phyloP scores from a whole-genome alignment of 2,888 invertebrate species.

The Nemoura dubitans region DNA sequence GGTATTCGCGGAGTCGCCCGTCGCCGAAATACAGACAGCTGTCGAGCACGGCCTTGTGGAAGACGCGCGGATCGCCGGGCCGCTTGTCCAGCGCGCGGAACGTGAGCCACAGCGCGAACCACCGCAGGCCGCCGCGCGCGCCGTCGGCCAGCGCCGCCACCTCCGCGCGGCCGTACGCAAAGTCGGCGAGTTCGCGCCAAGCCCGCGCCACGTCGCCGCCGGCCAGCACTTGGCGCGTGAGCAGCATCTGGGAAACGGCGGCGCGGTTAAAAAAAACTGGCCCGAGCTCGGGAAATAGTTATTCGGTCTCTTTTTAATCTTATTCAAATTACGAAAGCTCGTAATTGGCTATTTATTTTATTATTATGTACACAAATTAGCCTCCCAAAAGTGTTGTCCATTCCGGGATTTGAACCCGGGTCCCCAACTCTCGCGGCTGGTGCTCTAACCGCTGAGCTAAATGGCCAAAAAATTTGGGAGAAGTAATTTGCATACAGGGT shows the following conservation, averaged over 20 bases:
- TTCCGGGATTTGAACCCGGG: too few relatives aligned
- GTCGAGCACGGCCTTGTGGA: constrained; percentile 63
- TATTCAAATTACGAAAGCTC: too few relatives aligned
- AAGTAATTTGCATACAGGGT: too few relatives aligned
- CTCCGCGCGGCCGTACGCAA: constrained; percentile 31
- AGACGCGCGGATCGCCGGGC: constrained; percentile 61
- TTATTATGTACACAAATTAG: too few relatives aligned
- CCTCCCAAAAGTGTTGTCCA: too few relatives aligned
- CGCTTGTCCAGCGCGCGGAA: constrained; percentile 63
- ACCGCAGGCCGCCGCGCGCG: constrained; percentile 52
- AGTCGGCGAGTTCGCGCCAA: constrained; percentile 45
- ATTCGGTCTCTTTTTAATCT: too few relatives aligned
- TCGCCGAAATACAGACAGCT: constrained; percentile 54
- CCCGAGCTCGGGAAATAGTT: too few relatives aligned
- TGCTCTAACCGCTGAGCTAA: too few relatives aligned
- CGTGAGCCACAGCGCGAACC: constrained; percentile 64
- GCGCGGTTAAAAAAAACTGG: too few relatives aligned
- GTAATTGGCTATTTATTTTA: too few relatives aligned
- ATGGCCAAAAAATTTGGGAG: too few relatives aligned
- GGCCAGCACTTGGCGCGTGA: constrained; percentile 64
- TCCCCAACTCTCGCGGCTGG: too few relatives aligned
- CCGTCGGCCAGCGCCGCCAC: constrained; percentile 28
- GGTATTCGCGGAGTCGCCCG: neutral
- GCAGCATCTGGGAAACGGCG: constrained; percentile 54
- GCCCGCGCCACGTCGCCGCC: constrained; percentile 36